Conservation (phyloP, 1,140 invertebrate genomes). For the Eriosoma lanigerum region DNA sequence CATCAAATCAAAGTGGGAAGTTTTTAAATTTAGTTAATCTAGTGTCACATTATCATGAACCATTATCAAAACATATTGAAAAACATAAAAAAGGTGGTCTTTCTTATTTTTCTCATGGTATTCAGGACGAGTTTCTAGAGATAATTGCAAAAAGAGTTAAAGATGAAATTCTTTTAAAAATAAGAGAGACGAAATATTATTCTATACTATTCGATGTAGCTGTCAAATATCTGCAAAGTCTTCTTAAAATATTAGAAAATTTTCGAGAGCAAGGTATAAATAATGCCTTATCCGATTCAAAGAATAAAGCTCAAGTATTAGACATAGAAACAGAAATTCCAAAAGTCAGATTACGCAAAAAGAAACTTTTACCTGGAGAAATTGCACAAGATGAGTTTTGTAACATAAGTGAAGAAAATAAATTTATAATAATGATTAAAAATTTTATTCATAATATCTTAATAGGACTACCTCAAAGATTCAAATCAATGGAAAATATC, state of each 20-base stretch:
- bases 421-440: background rate
- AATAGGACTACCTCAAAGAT: background rate
- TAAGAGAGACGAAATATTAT: no score
- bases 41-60: no score
- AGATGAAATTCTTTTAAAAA: no score
- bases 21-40: no score
- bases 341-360: slow-evolving; percentile 1
- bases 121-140: no score
- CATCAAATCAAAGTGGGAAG: no score
- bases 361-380: background rate
- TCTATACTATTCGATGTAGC: no score
- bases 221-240: background rate
- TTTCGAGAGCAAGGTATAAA: background rate
- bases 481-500: slow-evolving; percentile 23
- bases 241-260: background rate
- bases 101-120: no score
- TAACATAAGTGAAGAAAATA: background rate
- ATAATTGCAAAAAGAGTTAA: no score
- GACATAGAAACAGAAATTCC: background rate
- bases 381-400: background rate
- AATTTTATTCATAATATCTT: background rate
- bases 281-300: background rate
- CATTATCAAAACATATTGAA: no score
- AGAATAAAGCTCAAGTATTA: background rate
- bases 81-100: no score